A percentile compares a stretch with the other conserved stretches of the same genome.
phyloP scores from a whole-genome alignment of 2,888 invertebrate genomes.

The Ormia ochracea region DNA sequence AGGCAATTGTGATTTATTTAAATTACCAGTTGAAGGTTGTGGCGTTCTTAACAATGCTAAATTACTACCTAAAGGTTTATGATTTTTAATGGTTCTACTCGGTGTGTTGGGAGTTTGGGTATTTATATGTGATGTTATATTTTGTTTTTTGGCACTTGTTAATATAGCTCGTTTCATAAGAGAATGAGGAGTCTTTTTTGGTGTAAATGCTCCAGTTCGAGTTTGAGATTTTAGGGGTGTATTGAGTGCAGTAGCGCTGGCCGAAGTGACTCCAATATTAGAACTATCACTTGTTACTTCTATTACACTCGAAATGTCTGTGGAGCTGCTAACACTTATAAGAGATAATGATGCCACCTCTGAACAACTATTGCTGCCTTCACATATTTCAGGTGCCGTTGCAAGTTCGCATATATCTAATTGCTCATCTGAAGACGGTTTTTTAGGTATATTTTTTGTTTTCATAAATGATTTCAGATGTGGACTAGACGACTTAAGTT shows the following conservation, averaged over 20 bases:
- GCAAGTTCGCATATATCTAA: conserved; percentile 37
- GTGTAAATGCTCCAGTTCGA: conserved; percentile 61
- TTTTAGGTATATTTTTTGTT: conserved; percentile 25
- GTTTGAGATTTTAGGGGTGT: conserved; percentile 57
- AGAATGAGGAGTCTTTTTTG: conserved; percentile 70
- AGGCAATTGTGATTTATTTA: conserved; percentile 3
- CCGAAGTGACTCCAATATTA: conserved; percentile 5
- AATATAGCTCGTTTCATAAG: conserved; percentile 72
- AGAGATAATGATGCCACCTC: conserved; percentile 64
- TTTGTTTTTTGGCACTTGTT: conserved; percentile 72
- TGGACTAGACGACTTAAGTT: conserved; percentile 54
- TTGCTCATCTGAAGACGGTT: conserved; percentile 10
- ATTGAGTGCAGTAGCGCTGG: conserved; percentile 26
- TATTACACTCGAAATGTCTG: conserved; percentile 68
- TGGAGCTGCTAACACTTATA: conserved; percentile 66
- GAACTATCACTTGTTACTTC: conserved; percentile 66
- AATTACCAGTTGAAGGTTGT: conserved; percentile 15
- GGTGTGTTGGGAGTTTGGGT: neutral
- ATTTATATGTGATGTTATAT: conserved; percentile 42
- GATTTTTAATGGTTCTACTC: conserved; percentile 29
- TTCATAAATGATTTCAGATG: conserved; percentile 48
- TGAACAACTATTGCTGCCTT: neutral
- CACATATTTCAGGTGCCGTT: conserved; percentile 31
- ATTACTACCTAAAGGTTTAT: conserved; percentile 42
- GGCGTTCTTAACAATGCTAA: conserved; percentile 38